Evolutionary conservation across 2,888 invertebrate species (phyloP), one percentile per base, ranked within the genome.

Genomic region (Drosophila subquinaria): DNA sequence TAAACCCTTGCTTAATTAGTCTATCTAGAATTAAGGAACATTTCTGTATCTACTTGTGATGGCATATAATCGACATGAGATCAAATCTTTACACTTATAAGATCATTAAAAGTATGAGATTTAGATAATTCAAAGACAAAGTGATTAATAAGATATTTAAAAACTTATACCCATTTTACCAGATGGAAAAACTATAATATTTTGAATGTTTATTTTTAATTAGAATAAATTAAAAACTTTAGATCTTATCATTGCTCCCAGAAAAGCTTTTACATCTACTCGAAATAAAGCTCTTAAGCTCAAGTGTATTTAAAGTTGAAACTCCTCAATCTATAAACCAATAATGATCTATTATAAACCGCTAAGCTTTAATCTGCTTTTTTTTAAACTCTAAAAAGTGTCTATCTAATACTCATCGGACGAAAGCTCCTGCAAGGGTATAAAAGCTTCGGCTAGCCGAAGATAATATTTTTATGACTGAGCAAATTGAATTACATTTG

Each of bases 391-490:
- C 10, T 15, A 4, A 33, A 6, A 48, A 13, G 2, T 27, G 13
- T 10, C 4, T 47, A n/a, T 30, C 15, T 11, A 35, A 50, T 8
- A 17, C 6, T 20, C 10, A 33, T 17, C 13, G 30, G 13, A 17
- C n/a, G 13, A 56, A 45, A 56, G 13, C 20, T 47, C 15, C 38
- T 9, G 53, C 67, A 74, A 65, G 75, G 67, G 61, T 48, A 67
- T 51, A 52, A 57, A 50, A 42, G 13, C 27, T 57, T 72, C 69
- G 69, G 64, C 73, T 30, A 17, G 62, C 65, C 80, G 57, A 66
- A 76, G 38, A 13, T 45, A 33, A 30, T 62, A 35, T 17, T 36
- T 30, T 13, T 15, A 35, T 55, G 59, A 15, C 36, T 9, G 15
- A 40, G 52, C 56, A 69, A 69, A 53, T 40, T 62, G 11, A 57